A percentile compares a stretch with the other conserved stretches of the same genome.
Conservation (phyloP, 2,888 invertebrate species). For the Caenorhabditis angaria region DNA sequence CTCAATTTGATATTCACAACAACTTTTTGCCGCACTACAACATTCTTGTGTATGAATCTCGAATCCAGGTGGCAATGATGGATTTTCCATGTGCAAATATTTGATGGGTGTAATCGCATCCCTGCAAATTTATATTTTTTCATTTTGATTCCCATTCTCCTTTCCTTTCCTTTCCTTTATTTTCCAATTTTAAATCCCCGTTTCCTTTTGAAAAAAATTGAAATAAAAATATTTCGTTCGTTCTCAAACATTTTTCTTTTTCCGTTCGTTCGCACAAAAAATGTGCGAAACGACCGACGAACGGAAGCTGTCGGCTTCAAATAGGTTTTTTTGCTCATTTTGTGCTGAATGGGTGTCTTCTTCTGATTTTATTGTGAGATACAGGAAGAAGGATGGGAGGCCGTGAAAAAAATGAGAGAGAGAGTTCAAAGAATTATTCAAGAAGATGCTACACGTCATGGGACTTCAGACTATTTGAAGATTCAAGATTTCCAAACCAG, state of each 20-base stretch:
- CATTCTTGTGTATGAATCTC: constrained; percentile 55
- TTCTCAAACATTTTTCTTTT: background rate
- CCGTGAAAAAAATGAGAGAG: background rate
- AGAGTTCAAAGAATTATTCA: background rate
- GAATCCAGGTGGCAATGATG: constrained; percentile 58
- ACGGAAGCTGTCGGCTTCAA: background rate
- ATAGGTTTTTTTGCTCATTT: background rate
- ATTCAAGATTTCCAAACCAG: no score
- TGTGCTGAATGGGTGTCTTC: no score
- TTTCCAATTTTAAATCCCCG: background rate
- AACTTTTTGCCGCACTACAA: constrained; percentile 61
- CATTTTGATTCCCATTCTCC: background rate
- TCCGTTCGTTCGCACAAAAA: background rate
- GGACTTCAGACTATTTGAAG: no score
- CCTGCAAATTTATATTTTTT: constrained; percentile 29
- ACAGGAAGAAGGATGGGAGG: background rate
- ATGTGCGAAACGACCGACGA: background rate
- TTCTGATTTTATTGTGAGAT: background rate
- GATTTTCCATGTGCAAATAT: constrained; percentile 32
- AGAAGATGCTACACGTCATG: no score
- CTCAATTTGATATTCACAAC: constrained; percentile 57
- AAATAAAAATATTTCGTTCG: background rate
- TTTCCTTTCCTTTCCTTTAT: background rate
- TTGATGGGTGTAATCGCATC: constrained; percentile 35
- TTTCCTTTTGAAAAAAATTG: background rate